Evolutionary conservation across 2,888 invertebrate species (phyloP).

Genomic region (Acanthococcus lagerstroemiae): DNA sequence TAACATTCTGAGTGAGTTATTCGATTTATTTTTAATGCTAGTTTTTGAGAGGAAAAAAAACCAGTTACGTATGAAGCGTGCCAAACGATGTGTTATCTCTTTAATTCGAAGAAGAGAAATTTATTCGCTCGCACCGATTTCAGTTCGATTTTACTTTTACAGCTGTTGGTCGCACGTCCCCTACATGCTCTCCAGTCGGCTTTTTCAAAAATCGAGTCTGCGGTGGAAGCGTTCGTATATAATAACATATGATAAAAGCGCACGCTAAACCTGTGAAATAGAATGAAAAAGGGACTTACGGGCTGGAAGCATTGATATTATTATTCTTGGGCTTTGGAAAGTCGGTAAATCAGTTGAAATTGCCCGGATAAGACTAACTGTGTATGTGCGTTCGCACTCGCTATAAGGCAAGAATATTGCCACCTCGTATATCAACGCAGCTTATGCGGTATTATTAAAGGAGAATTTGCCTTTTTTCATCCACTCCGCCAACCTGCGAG

Average conservation of each 20-base stretch:
- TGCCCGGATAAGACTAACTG: neutral
- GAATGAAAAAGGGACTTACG: neutral
- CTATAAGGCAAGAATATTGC: conserved; percentile 4
- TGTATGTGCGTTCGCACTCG: neutral
- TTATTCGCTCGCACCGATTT: too few species aligned
- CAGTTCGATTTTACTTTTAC: neutral
- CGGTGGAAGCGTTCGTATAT: neutral
- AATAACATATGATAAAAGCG: neutral
- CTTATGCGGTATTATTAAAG: neutral
- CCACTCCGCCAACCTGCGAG: too few species aligned
- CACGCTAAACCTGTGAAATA: neutral
- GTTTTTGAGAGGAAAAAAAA: too few species aligned
- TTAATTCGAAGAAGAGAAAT: too few species aligned
- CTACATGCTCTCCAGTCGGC: neutral
- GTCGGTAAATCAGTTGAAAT: conserved; percentile 1
- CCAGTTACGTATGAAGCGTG: too few species aligned
- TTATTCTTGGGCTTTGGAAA: neutral
- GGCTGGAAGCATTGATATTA: neutral
- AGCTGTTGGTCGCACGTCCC: neutral
- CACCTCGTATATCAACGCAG: conserved; percentile 4
- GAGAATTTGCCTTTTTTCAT: neutral
- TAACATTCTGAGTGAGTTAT: too few species aligned
- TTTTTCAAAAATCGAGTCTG: neutral
- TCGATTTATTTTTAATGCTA: too few species aligned
- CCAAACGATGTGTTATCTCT: too few species aligned